phyloP scores from a whole-genome alignment of 2,113 vertebrate genomes.

The Fregetta grallaria region DNA sequence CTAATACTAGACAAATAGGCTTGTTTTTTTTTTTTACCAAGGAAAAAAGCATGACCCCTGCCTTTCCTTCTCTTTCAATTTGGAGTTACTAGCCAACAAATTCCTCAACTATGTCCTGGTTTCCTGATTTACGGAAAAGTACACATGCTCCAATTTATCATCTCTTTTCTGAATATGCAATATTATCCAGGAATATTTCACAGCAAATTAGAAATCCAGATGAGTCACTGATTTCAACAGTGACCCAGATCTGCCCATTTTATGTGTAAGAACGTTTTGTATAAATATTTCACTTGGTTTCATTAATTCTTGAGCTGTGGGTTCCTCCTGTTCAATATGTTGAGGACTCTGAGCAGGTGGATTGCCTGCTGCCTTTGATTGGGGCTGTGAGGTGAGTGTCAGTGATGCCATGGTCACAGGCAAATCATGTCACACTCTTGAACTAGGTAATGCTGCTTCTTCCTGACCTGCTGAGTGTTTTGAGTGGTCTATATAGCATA shows the following conservation, averaged over 20 bases:
- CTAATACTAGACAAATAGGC: neutral
- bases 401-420: neutral
- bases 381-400: neutral
- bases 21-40: neutral
- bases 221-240: conserved; percentile 24
- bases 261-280: neutral
- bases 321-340: neutral
- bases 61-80: neutral
- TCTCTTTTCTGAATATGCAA: neutral
- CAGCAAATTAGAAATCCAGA: neutral
- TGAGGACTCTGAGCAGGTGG: neutral
- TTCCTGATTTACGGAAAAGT: neutral
- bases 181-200: conserved; percentile 9
- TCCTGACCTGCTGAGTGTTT: neutral
- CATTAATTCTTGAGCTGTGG: neutral
- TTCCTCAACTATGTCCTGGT: neutral
- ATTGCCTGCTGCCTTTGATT: neutral
- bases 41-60: neutral
- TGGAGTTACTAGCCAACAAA: neutral
- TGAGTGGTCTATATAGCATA: neutral
- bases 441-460: neutral
- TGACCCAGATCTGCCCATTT: neutral
- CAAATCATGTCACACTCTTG: neutral
- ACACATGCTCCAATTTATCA: neutral
- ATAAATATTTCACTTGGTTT: neutral